Base-by-base conservation (phyloP, 2,888 invertebrate genomes). In the Stenotaenia linearis region DNA sequence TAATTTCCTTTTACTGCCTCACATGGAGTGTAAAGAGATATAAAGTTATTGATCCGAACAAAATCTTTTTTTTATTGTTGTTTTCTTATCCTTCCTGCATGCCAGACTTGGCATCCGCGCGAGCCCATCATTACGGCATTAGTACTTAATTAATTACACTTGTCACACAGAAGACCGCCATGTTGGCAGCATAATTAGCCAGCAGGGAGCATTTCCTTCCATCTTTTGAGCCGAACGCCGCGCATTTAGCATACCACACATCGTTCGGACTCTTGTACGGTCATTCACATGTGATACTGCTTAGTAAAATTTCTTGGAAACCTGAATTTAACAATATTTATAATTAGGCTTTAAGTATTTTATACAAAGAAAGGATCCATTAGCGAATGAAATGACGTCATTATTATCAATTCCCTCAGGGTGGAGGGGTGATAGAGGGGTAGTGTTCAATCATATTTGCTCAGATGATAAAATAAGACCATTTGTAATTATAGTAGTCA, bases 81-180 rank as follows among this genome's bases (percentile, higher is more conserved):
- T 50, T 50, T 50, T 7, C 18, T 18, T n/a, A 40, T 18, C 50
- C 50, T 50, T 50, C 50, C 50, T 50, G 50, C 50, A 50, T 50
- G 50, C 50, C 50, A 50, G 50, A 50, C 50, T 50, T 50, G n/a
- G 50, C 50, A 50, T 50, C 50, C 50, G 50, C 50, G 50, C 50
- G 50, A 50, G 50, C 32, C 74, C 74, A 37, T 76, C 76, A 76
- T 76, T 76, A 76, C 23, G 76, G 76, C 30, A 76, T 76, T 76
- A 76, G 76, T 76, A 37, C 37, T 76, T 76, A 76, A 76, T 76
- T 76, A 76, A 76, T 76, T 76, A 76, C 76, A 76, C 76, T 76
- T 76, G 76, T 76, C 76, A 76, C 35, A 50, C 50, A 50, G 37
- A 25, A 25, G 2, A 76, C 32, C 76, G 76, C 76, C 37, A 37